A percentile compares a stretch with the other conserved stretches of the same genome.
phyloP scores from a whole-genome alignment of 2,797 vertebrate species.

The Tokudaia tokunoshimensis region DNA sequence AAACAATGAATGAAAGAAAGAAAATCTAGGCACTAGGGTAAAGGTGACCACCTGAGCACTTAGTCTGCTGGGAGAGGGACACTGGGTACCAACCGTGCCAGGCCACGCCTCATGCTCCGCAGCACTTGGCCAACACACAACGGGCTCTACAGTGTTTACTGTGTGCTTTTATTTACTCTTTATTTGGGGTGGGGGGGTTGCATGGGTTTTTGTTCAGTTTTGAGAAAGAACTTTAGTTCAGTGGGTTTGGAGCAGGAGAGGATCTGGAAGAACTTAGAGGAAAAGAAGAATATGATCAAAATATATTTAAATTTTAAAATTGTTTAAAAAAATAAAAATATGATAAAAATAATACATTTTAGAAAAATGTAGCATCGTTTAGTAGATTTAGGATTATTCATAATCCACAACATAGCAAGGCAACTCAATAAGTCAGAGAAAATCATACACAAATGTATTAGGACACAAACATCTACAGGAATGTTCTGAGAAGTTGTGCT shows the following conservation, averaged over 20 bases:
- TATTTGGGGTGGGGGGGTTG: neutral
- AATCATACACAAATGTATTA: neutral
- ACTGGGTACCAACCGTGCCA: neutral
- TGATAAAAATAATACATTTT: conserved; percentile 18
- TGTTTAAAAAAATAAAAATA: neutral
- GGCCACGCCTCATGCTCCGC: too few relatives aligned
- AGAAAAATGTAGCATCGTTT: neutral
- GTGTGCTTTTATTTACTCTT: neutral
- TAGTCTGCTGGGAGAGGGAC: neutral
- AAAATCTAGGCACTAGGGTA: neutral
- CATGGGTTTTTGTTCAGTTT: neutral
- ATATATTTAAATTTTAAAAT: neutral
- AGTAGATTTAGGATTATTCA: neutral
- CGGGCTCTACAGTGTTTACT: neutral
- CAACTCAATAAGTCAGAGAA: neutral
- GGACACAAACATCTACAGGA: neutral
- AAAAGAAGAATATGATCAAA: neutral
- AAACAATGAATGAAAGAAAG: neutral
- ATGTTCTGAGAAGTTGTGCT: conserved; percentile 7
- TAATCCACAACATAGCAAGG: neutral
- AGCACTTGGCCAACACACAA: neutral
- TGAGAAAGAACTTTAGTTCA: neutral
- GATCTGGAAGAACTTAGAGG: neutral
- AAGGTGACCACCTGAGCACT: neutral
- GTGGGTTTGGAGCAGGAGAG: neutral